Conservation (phyloP, 2,797 vertebrate genomes). For the Channa striata region DNA sequence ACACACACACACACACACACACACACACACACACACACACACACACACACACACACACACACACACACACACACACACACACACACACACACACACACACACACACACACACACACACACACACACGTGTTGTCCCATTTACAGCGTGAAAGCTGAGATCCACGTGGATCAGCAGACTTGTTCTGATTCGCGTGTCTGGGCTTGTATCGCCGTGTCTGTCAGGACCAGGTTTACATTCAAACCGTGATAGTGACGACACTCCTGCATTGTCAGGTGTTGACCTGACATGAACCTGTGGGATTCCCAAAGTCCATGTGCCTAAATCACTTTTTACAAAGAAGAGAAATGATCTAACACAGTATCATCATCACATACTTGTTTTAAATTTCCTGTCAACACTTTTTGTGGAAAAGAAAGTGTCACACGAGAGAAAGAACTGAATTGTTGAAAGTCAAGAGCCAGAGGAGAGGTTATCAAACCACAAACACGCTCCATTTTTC, state of each 20-base stretch:
- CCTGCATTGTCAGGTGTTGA: no score
- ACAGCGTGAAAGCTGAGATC: constrained; percentile 44
- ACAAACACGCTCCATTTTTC: no score
- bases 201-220: neutral
- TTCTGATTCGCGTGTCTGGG: neutral
- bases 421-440: no score
- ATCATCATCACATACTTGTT: no score
- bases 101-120: constrained; percentile 15
- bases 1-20: neutral
- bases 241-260: neutral
- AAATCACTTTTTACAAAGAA: no score
- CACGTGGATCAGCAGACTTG: neutral
- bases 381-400: no score
- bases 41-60: neutral
- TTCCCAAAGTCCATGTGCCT: no score
- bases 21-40: neutral
- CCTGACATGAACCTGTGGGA: no score
- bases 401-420: no score
- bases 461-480: no score
- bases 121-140: constrained; percentile 13
- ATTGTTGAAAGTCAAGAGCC: no score
- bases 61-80: neutral
- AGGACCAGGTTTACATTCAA: neutral
- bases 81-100: neutral
- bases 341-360: no score